phyloP scores from a whole-genome alignment of 2,797 vertebrate species.

The Alauda arvensis region DNA sequence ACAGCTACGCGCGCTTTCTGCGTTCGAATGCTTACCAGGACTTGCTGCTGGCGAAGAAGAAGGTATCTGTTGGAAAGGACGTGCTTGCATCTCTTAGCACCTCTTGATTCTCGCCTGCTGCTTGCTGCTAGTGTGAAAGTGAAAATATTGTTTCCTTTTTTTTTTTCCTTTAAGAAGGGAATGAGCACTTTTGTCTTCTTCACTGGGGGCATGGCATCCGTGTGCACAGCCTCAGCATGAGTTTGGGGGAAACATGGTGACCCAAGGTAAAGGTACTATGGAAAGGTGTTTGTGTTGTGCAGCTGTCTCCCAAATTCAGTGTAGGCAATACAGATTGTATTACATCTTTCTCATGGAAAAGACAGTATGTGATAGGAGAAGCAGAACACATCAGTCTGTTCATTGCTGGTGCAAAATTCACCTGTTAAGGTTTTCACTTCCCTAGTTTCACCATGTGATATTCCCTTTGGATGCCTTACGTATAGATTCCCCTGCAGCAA shows the following conservation, averaged over 20 bases:
- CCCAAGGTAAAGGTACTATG: neutral
- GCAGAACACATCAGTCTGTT: neutral
- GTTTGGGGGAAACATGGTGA: neutral
- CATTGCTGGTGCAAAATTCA: neutral
- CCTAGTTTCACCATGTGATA: neutral
- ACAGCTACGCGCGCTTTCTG: conserved; percentile 95
- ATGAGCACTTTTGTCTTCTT: conserved; percentile 39
- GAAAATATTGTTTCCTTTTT: conserved; percentile 55
- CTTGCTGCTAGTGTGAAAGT: conserved; percentile 73
- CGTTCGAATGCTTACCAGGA: conserved; percentile 93
- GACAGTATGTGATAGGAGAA: neutral
- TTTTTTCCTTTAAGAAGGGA: conserved; percentile 39
- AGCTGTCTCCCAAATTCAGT: neutral
- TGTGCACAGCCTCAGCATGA: neutral
- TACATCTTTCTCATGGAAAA: neutral
- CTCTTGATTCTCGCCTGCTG: conserved; percentile 72
- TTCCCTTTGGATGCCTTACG: neutral
- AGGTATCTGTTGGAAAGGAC: conserved; percentile 82
- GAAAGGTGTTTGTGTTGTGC: neutral
- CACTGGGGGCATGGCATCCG: neutral
- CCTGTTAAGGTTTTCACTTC: neutral
- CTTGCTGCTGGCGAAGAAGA: conserved; percentile 90
- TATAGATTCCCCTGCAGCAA: neutral
- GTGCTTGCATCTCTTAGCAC: conserved; percentile 69
- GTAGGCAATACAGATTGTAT: neutral